Percentiles rank a stretch among this genome's conserved stretches.
Evolutionary conservation across 1,140 invertebrate genomes (phyloP).

Genomic region (Pissodes strobi): DNA sequence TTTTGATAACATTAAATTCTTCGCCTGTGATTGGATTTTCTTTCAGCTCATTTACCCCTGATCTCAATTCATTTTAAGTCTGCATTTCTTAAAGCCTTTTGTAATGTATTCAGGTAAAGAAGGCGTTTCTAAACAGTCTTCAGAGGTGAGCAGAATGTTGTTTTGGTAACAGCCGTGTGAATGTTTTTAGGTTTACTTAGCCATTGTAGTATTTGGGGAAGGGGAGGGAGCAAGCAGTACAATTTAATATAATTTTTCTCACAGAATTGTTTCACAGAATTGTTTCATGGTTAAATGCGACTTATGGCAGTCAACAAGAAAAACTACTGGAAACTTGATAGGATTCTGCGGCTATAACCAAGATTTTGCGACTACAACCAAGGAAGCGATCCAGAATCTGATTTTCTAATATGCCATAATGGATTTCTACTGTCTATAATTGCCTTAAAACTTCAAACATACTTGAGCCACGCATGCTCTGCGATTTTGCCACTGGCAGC

Average conservation of each 20-base stretch:
- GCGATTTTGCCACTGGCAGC: conserved; percentile 41
- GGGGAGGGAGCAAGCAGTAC: conserved; percentile 54
- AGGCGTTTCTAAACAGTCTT: conserved; percentile 22
- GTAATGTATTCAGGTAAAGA: conserved; percentile 34
- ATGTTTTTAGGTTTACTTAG: conserved; percentile 35
- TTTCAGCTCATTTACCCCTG: not conserved
- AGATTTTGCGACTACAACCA: conserved; percentile 46
- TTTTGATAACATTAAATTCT: conserved; percentile 2
- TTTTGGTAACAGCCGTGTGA: conserved; percentile 13
- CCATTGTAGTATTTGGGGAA: conserved; percentile 54
- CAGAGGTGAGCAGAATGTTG: conserved; percentile 24
- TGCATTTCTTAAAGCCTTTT: conserved; percentile 51
- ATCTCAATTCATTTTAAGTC: not conserved
- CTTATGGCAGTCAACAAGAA: conserved; percentile 56
- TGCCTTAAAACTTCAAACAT: conserved; percentile 37
- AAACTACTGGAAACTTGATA: too few relatives aligned
- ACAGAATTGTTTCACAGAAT: conserved; percentile 55
- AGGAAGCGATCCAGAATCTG: conserved; percentile 48
- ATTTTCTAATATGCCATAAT: conserved; percentile 50
- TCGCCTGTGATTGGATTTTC: not conserved
- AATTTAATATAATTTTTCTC: conserved; percentile 52
- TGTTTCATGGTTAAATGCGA: conserved; percentile 52
- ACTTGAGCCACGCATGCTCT: conserved; percentile 17
- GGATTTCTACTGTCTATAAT: conserved; percentile 37
- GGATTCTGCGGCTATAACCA: too few relatives aligned